Evolutionary conservation across 2,797 vertebrate genomes (phyloP).

Genomic region (Otolemur crassicaudatus): DNA sequence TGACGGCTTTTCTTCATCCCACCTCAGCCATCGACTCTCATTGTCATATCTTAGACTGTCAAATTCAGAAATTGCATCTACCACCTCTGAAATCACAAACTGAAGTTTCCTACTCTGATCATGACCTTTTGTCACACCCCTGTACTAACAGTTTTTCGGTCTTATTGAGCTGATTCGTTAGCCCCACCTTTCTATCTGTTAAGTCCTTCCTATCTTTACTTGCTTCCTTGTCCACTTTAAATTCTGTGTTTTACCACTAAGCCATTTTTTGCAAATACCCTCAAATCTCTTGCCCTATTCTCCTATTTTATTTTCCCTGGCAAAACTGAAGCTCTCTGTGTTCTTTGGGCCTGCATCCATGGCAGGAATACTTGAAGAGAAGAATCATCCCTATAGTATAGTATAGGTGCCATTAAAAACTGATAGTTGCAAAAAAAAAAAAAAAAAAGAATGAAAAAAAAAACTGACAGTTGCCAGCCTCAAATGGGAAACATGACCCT

Average conservation of each 20-base stretch:
- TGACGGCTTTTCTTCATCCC: background rate
- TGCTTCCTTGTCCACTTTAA: constrained; percentile 17
- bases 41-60: background rate
- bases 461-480: background rate
- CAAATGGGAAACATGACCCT: background rate
- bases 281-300: background rate
- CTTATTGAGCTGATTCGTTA: background rate
- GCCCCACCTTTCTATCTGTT: background rate
- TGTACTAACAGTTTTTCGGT: background rate
- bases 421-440: background rate
- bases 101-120: background rate
- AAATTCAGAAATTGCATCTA: background rate
- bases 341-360: background rate
- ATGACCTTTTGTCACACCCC: background rate
- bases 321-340: background rate
- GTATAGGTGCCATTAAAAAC: background rate
- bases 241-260: background rate
- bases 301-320: background rate
- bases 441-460: too few relatives aligned
- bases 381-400: background rate
- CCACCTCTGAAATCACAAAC: background rate
- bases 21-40: background rate
- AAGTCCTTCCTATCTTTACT: background rate
- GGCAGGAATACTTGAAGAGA: background rate
- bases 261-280: background rate